Evolutionary conservation across 2,797 vertebrate species (phyloP).

Genomic region (Tenualosa thibaudeaui): DNA sequence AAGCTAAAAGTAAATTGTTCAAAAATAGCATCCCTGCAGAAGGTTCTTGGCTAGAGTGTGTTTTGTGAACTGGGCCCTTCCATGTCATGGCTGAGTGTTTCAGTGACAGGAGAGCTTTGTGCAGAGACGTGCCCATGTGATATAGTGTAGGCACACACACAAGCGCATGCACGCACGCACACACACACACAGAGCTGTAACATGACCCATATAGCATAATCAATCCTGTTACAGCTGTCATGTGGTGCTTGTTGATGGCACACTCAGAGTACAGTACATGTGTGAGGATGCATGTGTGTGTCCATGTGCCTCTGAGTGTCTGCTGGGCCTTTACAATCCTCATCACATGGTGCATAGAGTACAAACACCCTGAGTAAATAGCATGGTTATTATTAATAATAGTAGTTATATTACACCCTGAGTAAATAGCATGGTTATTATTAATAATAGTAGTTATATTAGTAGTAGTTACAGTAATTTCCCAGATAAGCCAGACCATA

Average conservation of each 20-base stretch:
- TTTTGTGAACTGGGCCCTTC: neutral
- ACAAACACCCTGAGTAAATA: no score
- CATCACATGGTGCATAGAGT: neutral
- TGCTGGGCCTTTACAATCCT: neutral
- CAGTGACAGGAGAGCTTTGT: neutral
- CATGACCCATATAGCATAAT: slow-evolving; percentile 40
- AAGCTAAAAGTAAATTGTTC: neutral
- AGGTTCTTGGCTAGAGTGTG: neutral
- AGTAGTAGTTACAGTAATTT: no score
- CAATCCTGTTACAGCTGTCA: slow-evolving; percentile 26
- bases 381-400: no score
- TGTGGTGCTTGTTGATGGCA: slow-evolving; percentile 21
- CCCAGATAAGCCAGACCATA: no score
- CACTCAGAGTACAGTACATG: neutral
- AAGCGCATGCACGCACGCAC: no score
- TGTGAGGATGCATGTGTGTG: neutral
- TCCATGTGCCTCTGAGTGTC: neutral
- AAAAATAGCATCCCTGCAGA: neutral
- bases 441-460: no score
- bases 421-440: no score
- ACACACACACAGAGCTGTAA: slow-evolving; percentile 14
- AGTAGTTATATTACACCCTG: no score
- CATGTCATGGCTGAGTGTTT: neutral
- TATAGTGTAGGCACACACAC: neutral
- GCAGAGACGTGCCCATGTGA: neutral